phyloP scores from a whole-genome alignment of 2,888 invertebrate genomes.

The Tinea pellionella region DNA sequence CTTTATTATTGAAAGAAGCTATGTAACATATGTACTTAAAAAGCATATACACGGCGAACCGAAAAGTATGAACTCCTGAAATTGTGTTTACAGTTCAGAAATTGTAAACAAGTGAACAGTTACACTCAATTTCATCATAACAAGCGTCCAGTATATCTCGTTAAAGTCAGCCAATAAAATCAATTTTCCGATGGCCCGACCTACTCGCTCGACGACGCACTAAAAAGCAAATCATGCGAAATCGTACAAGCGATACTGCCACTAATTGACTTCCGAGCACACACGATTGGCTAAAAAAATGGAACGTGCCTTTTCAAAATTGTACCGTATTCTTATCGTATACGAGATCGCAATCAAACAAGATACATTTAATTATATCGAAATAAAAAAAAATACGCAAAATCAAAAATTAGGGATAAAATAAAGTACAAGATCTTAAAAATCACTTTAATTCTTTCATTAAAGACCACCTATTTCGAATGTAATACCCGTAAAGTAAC shows the following conservation, averaged over 20 bases:
- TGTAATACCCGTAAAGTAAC: too few species aligned
- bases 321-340: background rate
- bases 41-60: too few species aligned
- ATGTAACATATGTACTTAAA: too few species aligned
- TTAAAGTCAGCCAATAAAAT: background rate
- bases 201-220: background rate
- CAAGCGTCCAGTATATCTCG: background rate
- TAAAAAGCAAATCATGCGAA: constrained; percentile 7
- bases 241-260: background rate
- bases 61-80: background rate
- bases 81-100: background rate
- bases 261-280: constrained; percentile 2
- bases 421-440: too few species aligned
- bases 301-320: background rate
- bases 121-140: constrained; percentile 1
- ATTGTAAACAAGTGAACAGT: background rate
- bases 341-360: background rate
- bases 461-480: too few species aligned
- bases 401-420: too few species aligned
- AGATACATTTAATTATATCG: too few species aligned
- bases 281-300: background rate
- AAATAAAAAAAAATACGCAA: too few species aligned
- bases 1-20: too few species aligned
- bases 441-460: too few species aligned
- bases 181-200: background rate